Conservation (phyloP, 2,888 invertebrate genomes). For the Incurvaria masculella region DNA sequence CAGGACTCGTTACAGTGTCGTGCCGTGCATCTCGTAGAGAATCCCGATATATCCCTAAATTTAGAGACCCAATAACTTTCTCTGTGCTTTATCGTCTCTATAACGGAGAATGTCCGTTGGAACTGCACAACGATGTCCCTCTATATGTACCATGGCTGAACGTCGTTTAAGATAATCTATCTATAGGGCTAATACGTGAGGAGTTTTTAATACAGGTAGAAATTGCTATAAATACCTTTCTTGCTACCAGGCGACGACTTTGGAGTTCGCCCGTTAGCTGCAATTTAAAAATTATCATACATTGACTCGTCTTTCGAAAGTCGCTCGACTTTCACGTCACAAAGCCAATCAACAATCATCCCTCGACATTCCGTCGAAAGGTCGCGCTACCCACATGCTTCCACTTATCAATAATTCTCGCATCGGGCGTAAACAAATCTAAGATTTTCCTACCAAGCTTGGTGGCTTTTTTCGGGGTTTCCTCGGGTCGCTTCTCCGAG, state of each 20-base stretch:
- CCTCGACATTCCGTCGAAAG: not conserved
- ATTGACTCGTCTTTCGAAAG: constrained; percentile 8
- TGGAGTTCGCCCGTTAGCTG: constrained; percentile 34
- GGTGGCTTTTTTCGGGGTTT: constrained; percentile 22
- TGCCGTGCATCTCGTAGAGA: too few species aligned
- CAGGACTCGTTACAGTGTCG: too few species aligned
- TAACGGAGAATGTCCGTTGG: too few species aligned
- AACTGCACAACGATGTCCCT: too few species aligned
- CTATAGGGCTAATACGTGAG: too few species aligned
- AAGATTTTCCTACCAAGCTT: constrained; percentile 36
- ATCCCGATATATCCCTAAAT: too few species aligned
- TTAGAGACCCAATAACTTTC: too few species aligned
- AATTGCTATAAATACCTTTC: constrained; percentile 29
- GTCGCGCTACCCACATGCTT: not conserved
- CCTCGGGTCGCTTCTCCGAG: constrained; percentile 9
- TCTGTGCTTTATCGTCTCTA: too few species aligned
- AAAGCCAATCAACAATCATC: not conserved
- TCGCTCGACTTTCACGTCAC: constrained; percentile 13
- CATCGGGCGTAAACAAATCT: constrained; percentile 19
- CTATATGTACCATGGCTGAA: too few species aligned
- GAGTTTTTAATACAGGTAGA: too few species aligned
- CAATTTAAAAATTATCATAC: constrained; percentile 21
- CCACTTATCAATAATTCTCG: constrained; percentile 8
- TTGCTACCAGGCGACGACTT: constrained; percentile 29
- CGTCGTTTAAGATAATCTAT: too few species aligned